Base-by-base conservation (phyloP, 2,888 invertebrate genomes). In the Coecobrya sp. region DNA sequence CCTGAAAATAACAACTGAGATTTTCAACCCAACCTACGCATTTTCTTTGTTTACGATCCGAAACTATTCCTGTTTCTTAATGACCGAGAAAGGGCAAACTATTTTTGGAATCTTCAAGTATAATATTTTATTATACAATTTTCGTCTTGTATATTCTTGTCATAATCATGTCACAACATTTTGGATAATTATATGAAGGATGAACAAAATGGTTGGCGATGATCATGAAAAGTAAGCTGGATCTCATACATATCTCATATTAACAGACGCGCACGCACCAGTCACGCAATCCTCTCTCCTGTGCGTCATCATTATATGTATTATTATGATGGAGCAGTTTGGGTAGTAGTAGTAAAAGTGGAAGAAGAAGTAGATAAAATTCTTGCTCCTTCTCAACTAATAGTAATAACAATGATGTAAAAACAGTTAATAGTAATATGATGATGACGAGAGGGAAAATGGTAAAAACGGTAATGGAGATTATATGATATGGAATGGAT, bases 161-260 rank as follows among this genome's bases (percentile, higher is more conserved):
- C 91, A 91, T 79, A 86, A 91, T 91, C 86, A 79, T 86, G 91
- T 91, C 91, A 91, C 79, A 91, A 91, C 82, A 86, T 81, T 81
- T 68, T 42, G 49, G 65, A 70, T 91, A 86, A 91, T 91, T 86
- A 86, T 76, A 68, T 25, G n/a, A 25, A 79, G 27, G 5, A 79
- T 49, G 49, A 52, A 27, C 27, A 49, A 42, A 73, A 73, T n/a
- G 5, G n/a, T 36, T 3, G 62, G 65, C 4, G 49, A 81, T 65
- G 65, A 22, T 55, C 36, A 59, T 59, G 42, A 68, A 4, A 25
- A 10, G 19, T n/a, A 22, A 19, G 0, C 25, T 62, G 62, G 7
- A 19, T 7, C 62, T 19, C 62, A 1, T 22, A 25, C 22, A 62
- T 25, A 62, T 16, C 8, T 27, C 16, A 73, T 73, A 3, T 10